phyloP scores from a whole-genome alignment of 2,797 vertebrate genomes.

The Rhyacichthys aspro region DNA sequence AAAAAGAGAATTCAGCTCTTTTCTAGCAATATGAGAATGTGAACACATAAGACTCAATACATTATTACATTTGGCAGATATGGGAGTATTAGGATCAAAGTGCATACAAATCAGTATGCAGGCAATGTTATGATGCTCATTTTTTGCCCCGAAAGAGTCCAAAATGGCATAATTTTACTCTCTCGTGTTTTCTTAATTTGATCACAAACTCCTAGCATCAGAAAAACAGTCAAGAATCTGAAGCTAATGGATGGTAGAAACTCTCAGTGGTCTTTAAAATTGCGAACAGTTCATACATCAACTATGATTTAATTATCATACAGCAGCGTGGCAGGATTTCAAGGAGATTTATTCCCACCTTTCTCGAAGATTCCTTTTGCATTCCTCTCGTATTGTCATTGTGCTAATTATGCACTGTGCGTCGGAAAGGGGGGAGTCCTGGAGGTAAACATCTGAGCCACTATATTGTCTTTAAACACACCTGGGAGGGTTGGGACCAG shows the following conservation, averaged over 20 bases:
- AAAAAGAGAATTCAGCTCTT: too few relatives aligned
- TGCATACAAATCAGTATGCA: too few relatives aligned
- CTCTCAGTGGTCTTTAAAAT: constrained; percentile 3
- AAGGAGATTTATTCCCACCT: constrained; percentile 19
- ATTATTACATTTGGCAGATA: too few relatives aligned
- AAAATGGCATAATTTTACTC: too few relatives aligned
- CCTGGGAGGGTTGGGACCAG: constrained; percentile 8
- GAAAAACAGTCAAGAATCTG: too few relatives aligned
- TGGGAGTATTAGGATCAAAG: too few relatives aligned
- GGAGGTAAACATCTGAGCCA: constrained; percentile 49
- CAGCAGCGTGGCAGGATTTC: neutral
- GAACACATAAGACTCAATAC: too few relatives aligned
- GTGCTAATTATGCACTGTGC: constrained; percentile 9
- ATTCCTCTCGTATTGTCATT: constrained; percentile 9
- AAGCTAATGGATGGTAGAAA: neutral
- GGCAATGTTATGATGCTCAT: too few relatives aligned
- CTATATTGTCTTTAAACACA: constrained; percentile 4
- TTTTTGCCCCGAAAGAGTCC: too few relatives aligned
- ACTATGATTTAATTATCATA: neutral
- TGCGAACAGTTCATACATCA: neutral
- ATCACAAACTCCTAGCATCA: too few relatives aligned
- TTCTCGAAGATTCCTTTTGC: neutral
- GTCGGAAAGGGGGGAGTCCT: constrained; percentile 14
- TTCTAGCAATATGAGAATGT: too few relatives aligned
- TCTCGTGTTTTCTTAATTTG: too few relatives aligned